These are phyloP conservation scores for Caenorhabditis sp. DNA, from an alignment of 2,888 invertebrate genomes.

Conservation along the genomic window DNA sequence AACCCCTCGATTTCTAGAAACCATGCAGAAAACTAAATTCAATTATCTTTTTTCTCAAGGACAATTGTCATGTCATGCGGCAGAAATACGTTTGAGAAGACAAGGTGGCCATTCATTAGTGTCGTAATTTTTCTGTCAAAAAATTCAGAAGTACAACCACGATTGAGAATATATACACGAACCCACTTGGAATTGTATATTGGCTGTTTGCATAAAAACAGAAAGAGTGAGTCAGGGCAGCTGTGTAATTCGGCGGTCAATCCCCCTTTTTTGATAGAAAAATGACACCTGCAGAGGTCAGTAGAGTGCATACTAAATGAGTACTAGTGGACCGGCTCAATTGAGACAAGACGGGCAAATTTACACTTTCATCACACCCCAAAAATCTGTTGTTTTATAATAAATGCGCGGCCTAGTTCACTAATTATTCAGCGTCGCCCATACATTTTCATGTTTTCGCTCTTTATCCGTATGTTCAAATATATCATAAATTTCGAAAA, in stretches of 20 bases:
- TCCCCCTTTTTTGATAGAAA: neutral
- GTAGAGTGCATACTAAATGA: neutral
- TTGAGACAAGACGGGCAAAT: neutral
- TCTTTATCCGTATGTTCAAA: neutral
- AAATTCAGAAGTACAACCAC: no score
- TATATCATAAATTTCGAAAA: neutral
- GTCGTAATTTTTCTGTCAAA: no score
- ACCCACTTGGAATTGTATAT: no score
- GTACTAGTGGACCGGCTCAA: neutral
- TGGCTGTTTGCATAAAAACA: no score
- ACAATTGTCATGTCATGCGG: neutral
- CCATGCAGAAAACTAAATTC: neutral
- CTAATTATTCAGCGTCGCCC: neutral
- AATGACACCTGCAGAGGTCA: neutral
- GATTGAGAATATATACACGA: no score
- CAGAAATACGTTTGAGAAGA: neutral
- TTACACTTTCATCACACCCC: neutral
- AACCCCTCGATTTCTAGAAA: no score
- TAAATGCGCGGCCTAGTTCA: neutral
- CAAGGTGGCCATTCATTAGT: no score
- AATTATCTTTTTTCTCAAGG: neutral
- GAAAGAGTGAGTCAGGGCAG: neutral
- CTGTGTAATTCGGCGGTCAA: neutral
- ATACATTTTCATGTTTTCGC: neutral
- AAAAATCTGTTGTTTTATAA: neutral